phyloP scores from a whole-genome alignment of 2,113 vertebrate species.

The Rhinopomastus cyanomelas region DNA sequence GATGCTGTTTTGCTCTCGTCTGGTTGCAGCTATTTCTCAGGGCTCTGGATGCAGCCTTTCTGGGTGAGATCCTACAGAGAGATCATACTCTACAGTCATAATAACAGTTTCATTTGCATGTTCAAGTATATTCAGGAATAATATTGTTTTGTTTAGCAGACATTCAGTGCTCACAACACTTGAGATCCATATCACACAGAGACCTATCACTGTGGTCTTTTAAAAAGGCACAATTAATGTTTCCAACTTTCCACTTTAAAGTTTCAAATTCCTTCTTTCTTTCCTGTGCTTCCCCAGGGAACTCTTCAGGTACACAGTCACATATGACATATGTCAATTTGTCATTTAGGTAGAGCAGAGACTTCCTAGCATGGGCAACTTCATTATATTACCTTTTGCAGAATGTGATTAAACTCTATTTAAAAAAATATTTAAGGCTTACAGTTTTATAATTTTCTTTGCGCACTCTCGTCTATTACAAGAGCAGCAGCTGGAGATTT shows the following conservation, averaged over 20 bases:
- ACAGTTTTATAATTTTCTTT: not conserved
- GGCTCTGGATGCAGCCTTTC: not conserved
- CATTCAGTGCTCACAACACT: not conserved
- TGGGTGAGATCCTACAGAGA: not conserved
- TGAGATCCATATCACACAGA: not conserved
- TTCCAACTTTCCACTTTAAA: not conserved
- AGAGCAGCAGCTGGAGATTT: not conserved
- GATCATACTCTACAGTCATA: not conserved
- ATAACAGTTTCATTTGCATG: conserved; percentile 11
- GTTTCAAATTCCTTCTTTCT: not conserved
- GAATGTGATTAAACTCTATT: not conserved
- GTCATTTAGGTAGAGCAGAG: not conserved
- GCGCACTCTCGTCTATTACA: not conserved
- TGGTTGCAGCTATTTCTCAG: not conserved
- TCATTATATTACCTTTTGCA: not conserved
- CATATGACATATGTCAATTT: not conserved
- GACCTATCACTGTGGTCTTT: not conserved
- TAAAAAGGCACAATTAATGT: not conserved
- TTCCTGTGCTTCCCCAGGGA: not conserved
- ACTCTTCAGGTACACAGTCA: not conserved
- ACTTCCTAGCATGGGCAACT: not conserved
- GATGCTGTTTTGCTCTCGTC: conserved; percentile 6
- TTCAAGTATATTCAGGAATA: not conserved
- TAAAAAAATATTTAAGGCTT: not conserved
- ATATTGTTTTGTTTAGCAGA: not conserved